Conservation (phyloP, 2,797 vertebrate genomes). For the Melanotaenia parkinsoni region DNA sequence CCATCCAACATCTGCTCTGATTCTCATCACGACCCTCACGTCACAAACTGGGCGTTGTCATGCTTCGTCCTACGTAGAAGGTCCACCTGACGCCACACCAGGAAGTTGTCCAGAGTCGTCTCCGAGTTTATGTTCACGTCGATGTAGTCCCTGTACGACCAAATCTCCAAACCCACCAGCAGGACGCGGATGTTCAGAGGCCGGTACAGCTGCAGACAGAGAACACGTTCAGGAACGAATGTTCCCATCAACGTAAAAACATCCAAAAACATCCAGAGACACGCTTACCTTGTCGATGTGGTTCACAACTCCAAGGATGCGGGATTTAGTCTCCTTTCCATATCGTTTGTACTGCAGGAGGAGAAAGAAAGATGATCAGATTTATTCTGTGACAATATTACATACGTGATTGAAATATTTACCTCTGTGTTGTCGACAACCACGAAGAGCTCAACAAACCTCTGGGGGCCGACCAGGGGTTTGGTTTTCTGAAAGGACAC, state of each 20-base stretch:
- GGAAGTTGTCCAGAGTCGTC: constrained; percentile 85
- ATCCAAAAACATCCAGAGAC: background rate
- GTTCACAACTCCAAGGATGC: constrained; percentile 87
- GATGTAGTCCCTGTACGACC: constrained; percentile 83
- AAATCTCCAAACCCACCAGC: constrained; percentile 92
- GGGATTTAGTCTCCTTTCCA: constrained; percentile 61
- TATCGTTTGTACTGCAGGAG: constrained; percentile 54
- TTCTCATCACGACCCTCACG: constrained; percentile 77
- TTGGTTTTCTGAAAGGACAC: constrained; percentile 71
- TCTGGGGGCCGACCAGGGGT: constrained; percentile 45
- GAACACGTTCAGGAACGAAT: background rate
- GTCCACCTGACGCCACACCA: constrained; percentile 83
- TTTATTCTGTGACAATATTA: background rate
- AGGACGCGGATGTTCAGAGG: constrained; percentile 85
- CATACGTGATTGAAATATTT: background rate
- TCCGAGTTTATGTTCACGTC: constrained; percentile 72
- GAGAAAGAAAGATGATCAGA: constrained; percentile 5
- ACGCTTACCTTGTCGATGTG: constrained; percentile 89
- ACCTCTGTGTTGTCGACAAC: constrained; percentile 91
- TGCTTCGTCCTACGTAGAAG: constrained; percentile 80
- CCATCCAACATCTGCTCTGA: background rate
- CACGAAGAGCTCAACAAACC: constrained; percentile 89
- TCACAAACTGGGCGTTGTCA: constrained; percentile 92
- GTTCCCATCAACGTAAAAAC: too few relatives aligned
- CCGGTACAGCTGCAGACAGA: constrained; percentile 85